Base-by-base conservation (phyloP, 2,888 invertebrate species). In the Petrophora chlorosata region DNA sequence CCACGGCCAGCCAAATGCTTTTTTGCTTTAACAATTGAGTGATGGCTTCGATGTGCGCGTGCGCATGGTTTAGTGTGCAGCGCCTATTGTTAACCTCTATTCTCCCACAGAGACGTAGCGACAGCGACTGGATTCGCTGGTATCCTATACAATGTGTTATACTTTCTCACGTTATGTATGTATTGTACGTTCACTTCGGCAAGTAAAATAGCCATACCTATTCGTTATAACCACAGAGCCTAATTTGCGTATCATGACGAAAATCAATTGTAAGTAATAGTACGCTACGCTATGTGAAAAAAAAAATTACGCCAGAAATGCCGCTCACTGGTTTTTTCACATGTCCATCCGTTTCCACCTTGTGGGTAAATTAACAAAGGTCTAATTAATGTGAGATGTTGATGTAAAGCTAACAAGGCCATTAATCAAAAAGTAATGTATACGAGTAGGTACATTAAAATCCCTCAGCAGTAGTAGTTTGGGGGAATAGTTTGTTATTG, bases 111-210 rank as follows among this genome's bases (percentile, higher is more conserved):
- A 52, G 41, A 48, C n/a, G n/a, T n/a, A n/a, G n/a, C 42, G 35
- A 40, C 33, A 60, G 49, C 44, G 50, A 53, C 52, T 39, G 36
- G 43, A 35, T 25, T 23, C 39, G 38, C 5, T 23, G 8, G 36
- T 32, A 29, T 41, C 46, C 28, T 56, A 60, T 53, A 78, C 78
- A 80, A 76, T 75, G 67, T 69, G 71, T 56, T 77, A 76, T 65
- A 65, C 62, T 75, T 84, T 85, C 84, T 73, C 84, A 85, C 81
- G 79, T 40, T 25, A n/a, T n/a, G n/a, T n/a, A n/a, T n/a, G 10
- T 10, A 3, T 9, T 13, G 39, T 41, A 39, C 35, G 26, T 41
- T 38, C 42, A 39, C 26, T 47, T 9, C 10, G 16, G 32, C 15
- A 36, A 28, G 22, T 45, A 38, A 51, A 41, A 22, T 43, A 51